phyloP scores from a whole-genome alignment of 2,888 invertebrate species.

The Eubasilissa splendida region DNA sequence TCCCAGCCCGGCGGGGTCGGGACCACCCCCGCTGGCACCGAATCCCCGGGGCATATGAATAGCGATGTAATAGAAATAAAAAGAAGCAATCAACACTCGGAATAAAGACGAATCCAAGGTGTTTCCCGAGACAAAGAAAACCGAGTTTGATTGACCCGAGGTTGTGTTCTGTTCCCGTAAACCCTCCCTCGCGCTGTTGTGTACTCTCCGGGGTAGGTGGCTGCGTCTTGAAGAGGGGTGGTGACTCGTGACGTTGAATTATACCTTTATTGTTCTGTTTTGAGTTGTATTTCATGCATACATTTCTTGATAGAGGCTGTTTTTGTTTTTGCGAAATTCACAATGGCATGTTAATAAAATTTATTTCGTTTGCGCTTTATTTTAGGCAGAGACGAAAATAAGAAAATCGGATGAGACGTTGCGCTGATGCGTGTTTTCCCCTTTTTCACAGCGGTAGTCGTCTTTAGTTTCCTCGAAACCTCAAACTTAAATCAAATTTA shows the following conservation, averaged over 20 bases:
- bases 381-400: slow-evolving; percentile 30
- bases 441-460: neutral
- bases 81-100: slow-evolving; percentile 56
- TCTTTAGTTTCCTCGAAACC: too few species aligned
- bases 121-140: slow-evolving; percentile 47
- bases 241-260: slow-evolving; percentile 39
- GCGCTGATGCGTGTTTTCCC: neutral
- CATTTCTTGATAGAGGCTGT: slow-evolving; percentile 36
- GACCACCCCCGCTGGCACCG: slow-evolving; percentile 21
- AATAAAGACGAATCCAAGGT: slow-evolving; percentile 46
- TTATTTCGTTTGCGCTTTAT: slow-evolving; percentile 29
- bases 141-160: slow-evolving; percentile 46
- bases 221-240: slow-evolving; percentile 18
- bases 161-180: slow-evolving; percentile 24
- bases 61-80: slow-evolving; percentile 58
- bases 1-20: neutral
- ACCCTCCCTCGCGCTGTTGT: slow-evolving; percentile 13
- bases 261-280: slow-evolving; percentile 50
- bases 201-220: neutral
- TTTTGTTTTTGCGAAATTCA: slow-evolving; percentile 46
- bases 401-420: neutral
- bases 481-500: too few species aligned
- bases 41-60: slow-evolving; percentile 57
- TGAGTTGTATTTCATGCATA: slow-evolving; percentile 46
- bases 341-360: slow-evolving; percentile 45